Conservation (phyloP, 2,113 vertebrate genomes). For the Genyomyrus donnyi region DNA sequence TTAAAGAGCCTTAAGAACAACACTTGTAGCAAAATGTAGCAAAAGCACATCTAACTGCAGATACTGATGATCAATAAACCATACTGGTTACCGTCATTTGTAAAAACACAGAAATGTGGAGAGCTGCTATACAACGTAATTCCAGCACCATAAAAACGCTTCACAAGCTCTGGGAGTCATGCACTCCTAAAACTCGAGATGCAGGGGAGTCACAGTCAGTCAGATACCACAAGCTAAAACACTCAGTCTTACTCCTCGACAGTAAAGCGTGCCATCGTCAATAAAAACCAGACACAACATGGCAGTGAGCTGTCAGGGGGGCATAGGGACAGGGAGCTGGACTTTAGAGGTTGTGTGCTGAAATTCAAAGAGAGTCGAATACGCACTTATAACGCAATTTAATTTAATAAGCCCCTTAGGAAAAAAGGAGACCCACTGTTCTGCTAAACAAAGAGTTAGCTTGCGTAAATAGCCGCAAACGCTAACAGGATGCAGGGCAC, state of each 20-base stretch:
- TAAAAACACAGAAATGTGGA: background rate
- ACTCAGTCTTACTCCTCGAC: background rate
- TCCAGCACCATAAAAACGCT: background rate
- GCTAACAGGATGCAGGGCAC: background rate
- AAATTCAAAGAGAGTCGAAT: background rate
- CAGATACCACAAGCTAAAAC: background rate
- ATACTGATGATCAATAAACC: background rate
- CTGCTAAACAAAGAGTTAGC: background rate
- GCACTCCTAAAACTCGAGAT: background rate
- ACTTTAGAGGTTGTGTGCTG: background rate
- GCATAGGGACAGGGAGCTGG: background rate
- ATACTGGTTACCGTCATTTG: background rate
- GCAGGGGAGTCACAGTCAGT: background rate
- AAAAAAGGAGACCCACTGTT: background rate
- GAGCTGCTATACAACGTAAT: background rate
- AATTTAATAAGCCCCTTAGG: background rate
- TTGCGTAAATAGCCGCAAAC: background rate
- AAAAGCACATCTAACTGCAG: background rate
- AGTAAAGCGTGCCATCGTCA: background rate
- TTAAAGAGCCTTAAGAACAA: background rate
- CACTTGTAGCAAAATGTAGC: background rate
- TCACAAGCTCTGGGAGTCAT: background rate
- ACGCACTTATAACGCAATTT: background rate
- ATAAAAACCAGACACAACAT: background rate
- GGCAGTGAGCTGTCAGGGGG: background rate